Conservation (phyloP, 2,888 invertebrate genomes). For the Parnassius mnemosyne region DNA sequence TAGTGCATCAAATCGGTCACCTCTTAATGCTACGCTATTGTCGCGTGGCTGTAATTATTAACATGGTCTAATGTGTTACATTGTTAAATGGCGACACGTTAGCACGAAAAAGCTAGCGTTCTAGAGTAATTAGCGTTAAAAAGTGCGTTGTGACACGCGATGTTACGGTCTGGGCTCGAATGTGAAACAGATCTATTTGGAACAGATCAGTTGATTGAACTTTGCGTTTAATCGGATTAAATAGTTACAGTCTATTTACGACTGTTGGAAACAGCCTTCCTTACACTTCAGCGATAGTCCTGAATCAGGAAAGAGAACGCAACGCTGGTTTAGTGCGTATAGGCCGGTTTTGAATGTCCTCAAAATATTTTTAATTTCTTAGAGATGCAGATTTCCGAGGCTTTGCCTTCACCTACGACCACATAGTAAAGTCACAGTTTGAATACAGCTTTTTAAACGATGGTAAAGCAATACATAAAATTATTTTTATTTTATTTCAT, state of each 20-base stretch:
- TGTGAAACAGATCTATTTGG: conserved; percentile 31
- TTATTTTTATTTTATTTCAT: too few species aligned
- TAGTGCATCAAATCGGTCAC: conserved; percentile 35
- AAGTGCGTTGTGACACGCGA: conserved; percentile 57
- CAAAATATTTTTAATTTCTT: too few species aligned
- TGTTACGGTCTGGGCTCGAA: conserved; percentile 35
- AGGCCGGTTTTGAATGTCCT: too few species aligned
- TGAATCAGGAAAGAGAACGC: too few species aligned
- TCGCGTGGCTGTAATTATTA: conserved; percentile 50
- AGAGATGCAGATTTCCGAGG: too few species aligned
- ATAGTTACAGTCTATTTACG: neutral
- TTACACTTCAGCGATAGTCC: too few species aligned
- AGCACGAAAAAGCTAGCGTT: conserved; percentile 42
- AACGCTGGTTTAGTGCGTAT: too few species aligned
- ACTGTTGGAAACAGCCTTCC: too few species aligned
- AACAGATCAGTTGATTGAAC: conserved; percentile 26
- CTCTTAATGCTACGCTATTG: conserved; percentile 33
- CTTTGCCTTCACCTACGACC: too few species aligned
- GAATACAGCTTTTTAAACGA: too few species aligned
- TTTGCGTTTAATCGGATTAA: conserved; percentile 12
- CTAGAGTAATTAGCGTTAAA: conserved; percentile 47
- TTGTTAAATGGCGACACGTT: conserved; percentile 47
- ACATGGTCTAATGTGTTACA: conserved; percentile 43
- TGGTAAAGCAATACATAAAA: too few species aligned
- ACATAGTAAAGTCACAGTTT: too few species aligned